Base-by-base conservation (phyloP, 2,797 vertebrate species). In the Allobates femoralis region DNA sequence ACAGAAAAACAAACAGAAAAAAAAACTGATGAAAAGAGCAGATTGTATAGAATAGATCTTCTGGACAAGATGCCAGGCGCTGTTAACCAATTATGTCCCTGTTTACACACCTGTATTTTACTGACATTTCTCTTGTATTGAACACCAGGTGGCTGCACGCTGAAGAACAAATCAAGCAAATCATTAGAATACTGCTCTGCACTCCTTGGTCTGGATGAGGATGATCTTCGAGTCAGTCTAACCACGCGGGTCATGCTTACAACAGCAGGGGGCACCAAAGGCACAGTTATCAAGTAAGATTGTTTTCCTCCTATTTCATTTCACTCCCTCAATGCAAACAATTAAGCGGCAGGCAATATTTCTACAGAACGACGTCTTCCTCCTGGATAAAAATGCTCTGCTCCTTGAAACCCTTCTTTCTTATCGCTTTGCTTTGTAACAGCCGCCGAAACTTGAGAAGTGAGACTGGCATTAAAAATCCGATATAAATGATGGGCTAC, bases 261-360 rank as follows among this genome's bases (percentile, higher is more conserved):
- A 0, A 96, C 98, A 91, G 98, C 98, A 95, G 98, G 98, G 93
- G 98, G 98, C 94, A 90, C 93, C 93, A 99, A 99, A 95, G 97
- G 97, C 89, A 99, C 97, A 0, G 96, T 96, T 89, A 99, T 99
- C 93, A 99, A 97, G 98, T 99, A 94, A 96, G 83, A 16, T n/a
- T 67, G 56, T 60, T 37, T 23, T 58, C 32, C 26, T 50, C 16
- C 79, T 3, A 58, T 73, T 79, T 30, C 50, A 77, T 37, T n/a
- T 30, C 37, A 50, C 37, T 3, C 60, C 58, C 50, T 66, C 81
- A 69, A 26, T 71, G 14, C 62, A 81, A 71, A 74, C 81, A 34
- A 80, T 84, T 73, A 51, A 66, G 56, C 23, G 32, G 26, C 21
- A 30, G 41, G 67, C 71, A 32, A 75, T 87, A 81, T 87, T 73